Evolutionary conservation across 1,140 invertebrate species (phyloP).

Genomic region (Pseudomyrmex flavicornis): DNA sequence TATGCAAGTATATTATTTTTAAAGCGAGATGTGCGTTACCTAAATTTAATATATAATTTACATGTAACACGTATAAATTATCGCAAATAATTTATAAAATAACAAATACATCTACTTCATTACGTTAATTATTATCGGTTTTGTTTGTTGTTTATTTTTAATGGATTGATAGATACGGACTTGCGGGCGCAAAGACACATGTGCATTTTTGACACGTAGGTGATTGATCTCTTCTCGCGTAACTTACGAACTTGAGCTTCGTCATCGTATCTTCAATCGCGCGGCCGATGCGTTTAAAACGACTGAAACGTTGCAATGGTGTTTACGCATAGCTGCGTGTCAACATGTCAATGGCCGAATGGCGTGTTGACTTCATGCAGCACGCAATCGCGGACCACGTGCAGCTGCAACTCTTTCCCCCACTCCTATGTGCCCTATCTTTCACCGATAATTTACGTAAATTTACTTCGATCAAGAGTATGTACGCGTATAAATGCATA

Average conservation of each 20-base stretch:
- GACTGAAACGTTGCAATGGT: slow-evolving; percentile 23
- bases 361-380: slow-evolving; percentile 38
- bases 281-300: slow-evolving; percentile 18
- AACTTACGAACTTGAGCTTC: not conserved
- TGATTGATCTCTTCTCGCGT: not conserved
- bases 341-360: slow-evolving; percentile 61
- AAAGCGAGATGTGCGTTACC: too few species aligned
- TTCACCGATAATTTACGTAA: slow-evolving; percentile 26
- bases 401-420: slow-evolving; percentile 19
- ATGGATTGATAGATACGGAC: too few species aligned
- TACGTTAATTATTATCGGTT: not conserved
- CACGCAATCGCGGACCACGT: slow-evolving; percentile 64
- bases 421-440: not conserved
- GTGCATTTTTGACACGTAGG: not conserved
- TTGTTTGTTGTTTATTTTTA: not conserved
- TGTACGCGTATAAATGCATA: slow-evolving; percentile 37
- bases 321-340: slow-evolving; percentile 53
- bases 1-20: not conserved
- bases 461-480: slow-evolving; percentile 37
- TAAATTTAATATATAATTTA: too few species aligned
- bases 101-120: not conserved
- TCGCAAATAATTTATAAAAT: too few species aligned
- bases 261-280: not conserved
- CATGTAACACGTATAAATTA: too few species aligned
- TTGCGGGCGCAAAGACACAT: too few species aligned